Percentiles rank a stretch among this genome's conserved stretches.
Evolutionary conservation across 2,888 invertebrate genomes (phyloP).

Genomic region (Sinodicranocentrus sp.): DNA sequence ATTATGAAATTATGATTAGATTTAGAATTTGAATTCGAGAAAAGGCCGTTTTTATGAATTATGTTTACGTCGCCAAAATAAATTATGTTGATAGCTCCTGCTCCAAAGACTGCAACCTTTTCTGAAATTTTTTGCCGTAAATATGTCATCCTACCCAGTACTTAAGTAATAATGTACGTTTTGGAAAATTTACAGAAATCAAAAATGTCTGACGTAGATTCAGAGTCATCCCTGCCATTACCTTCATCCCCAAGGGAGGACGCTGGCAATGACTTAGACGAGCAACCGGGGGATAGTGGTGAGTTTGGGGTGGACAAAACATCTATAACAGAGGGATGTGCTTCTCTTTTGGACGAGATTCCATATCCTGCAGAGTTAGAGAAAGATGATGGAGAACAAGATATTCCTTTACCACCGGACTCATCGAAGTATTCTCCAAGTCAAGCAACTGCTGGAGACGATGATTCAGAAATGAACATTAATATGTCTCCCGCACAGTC

Average conservation of each 20-base stretch:
- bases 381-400: slow-evolving; percentile 57
- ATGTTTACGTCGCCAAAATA: no score
- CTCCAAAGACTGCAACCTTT: no score
- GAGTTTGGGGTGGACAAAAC: slow-evolving; percentile 61
- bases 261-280: not conserved
- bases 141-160: no score
- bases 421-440: slow-evolving; percentile 76
- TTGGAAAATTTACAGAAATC: no score
- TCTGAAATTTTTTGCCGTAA: no score
- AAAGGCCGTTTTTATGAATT: no score
- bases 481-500: slow-evolving; percentile 61
- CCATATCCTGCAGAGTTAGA: slow-evolving; percentile 70
- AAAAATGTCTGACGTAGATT: slow-evolving; percentile 65
- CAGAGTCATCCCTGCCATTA: slow-evolving; percentile 64
- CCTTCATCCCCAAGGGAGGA: slow-evolving; percentile 63
- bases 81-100: no score
- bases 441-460: slow-evolving; percentile 71
- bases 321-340: slow-evolving; percentile 38
- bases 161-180: no score
- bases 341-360: slow-evolving; percentile 69
- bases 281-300: not conserved
- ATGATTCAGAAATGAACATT: slow-evolving; percentile 72
- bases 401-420: slow-evolving; percentile 74
- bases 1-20: no score
- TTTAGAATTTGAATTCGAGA: no score